Evolutionary conservation across 2,113 vertebrate genomes (phyloP).

Genomic region (Vidua chalybeata): DNA sequence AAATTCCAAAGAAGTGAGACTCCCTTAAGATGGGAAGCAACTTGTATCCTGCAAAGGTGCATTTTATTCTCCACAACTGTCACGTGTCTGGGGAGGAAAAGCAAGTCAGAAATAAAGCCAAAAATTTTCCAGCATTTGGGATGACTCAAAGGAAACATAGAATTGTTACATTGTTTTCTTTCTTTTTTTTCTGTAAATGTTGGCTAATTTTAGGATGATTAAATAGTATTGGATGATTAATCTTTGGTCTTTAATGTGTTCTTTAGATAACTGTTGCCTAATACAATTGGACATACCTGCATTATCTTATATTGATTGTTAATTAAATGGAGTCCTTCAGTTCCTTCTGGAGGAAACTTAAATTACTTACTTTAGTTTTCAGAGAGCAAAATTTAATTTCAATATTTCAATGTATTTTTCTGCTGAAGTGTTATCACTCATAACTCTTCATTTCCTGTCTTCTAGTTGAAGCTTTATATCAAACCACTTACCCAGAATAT

Average conservation of each 20-base stretch:
- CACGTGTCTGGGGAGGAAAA: background rate
- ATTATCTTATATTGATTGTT: background rate
- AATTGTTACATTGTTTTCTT: background rate
- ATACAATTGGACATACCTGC: accelerated
- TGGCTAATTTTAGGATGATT: background rate
- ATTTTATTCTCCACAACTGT: background rate
- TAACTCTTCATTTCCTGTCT: constrained; percentile 57
- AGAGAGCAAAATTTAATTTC: background rate
- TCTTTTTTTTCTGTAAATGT: background rate
- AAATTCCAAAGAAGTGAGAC: background rate
- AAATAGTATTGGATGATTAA: background rate
- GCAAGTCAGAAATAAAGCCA: background rate
- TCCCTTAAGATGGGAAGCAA: background rate
- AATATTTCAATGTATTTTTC: background rate
- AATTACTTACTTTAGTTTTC: background rate
- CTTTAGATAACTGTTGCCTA: background rate
- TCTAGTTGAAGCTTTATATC: constrained; percentile 94
- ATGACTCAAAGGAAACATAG: background rate
- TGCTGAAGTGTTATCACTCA: constrained; percentile 34
- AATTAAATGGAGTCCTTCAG: background rate
- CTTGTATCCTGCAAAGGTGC: background rate
- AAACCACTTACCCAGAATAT: constrained; percentile 91
- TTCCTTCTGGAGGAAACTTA: background rate
- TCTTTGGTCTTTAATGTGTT: background rate
- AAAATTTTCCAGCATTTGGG: background rate